Evolutionary conservation across 2,113 vertebrate genomes (phyloP).

Genomic region (Plectropomus leopardus): DNA sequence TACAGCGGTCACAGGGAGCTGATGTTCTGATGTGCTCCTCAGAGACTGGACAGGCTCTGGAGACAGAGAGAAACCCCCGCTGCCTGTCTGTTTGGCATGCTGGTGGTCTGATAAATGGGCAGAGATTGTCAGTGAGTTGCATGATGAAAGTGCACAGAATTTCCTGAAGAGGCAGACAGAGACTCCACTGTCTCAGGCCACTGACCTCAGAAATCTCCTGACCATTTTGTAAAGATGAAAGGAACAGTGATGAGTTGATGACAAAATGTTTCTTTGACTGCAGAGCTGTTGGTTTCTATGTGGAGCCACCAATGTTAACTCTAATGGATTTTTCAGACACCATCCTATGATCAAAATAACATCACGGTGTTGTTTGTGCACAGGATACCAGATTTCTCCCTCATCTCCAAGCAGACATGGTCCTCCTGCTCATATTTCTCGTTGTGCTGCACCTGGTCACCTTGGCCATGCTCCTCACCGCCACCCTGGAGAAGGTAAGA

Average conservation of each 20-base stretch:
- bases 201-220: neutral
- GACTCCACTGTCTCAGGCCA: conserved; percentile 21
- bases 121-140: conserved; percentile 54
- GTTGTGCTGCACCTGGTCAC: conserved; percentile 88
- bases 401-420: conserved; percentile 79
- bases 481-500: conserved; percentile 92
- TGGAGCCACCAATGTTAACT: neutral
- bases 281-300: neutral
- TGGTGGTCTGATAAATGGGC: conserved; percentile 42
- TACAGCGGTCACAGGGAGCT: conserved; percentile 34
- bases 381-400: conserved; percentile 7
- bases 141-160: conserved; percentile 55
- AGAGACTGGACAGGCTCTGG: conserved; percentile 21
- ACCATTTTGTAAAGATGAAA: neutral
- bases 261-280: neutral
- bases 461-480: conserved; percentile 89
- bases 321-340: neutral
- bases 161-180: conserved; percentile 37
- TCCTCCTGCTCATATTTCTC: conserved; percentile 85
- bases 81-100: neutral
- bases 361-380: neutral
- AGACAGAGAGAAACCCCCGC: conserved; percentile 19
- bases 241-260: too few species aligned
- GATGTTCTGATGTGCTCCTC: conserved; percentile 41
- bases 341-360: neutral